Base-by-base conservation (phyloP, 2,888 invertebrate species). In the Lycia hirtaria region DNA sequence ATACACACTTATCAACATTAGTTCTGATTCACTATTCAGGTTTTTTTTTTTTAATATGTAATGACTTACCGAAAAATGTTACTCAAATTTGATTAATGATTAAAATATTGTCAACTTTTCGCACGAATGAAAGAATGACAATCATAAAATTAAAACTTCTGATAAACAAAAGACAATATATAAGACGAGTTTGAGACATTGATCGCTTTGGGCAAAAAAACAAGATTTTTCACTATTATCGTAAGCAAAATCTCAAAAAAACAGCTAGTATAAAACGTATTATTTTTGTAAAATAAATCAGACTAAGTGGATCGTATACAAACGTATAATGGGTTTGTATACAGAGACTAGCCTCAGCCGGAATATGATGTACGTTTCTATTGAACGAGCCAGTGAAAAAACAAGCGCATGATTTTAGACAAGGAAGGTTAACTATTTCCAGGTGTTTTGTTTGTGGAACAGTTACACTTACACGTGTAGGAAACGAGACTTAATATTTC, bases 241-340 rank as follows among this genome's bases (percentile, higher is more conserved):
- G 24, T 24, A 30, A 15, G n/a, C 6, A 9, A 41, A 41, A 26
- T 4, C 6, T 9, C 10, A 4, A 7, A 9, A 28, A 26, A 15
- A 26, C 26, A 5, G 2, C 41, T 41, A 41, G 41, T 15, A 17
- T 28, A 9, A 3, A n/a, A 15, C 15, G 41, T 9, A 30, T 43
- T 44, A 19, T 32, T 44, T 44, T 44, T 28, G 19, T 47, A 30
- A 56, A 62, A 62, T 56, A 62, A 58, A 62, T 62, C 62, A 43
- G 35, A 12, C 50, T 59, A 62, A 62, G 56, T 62, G 62, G 62
- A 50, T 56, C 30, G 45, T 53, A 51, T 45, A 45, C 56, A 51
- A 47, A 56, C 26, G 45, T 6, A 47, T 47, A 53, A 58, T 58
- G 47, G 49, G 28, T 44, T 54, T 58, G 52, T 62, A 56, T 53